Evolutionary conservation across 2,888 invertebrate genomes (phyloP), one percentile per base, ranked within the genome.

Genomic region (Eupithecia abbreviata): DNA sequence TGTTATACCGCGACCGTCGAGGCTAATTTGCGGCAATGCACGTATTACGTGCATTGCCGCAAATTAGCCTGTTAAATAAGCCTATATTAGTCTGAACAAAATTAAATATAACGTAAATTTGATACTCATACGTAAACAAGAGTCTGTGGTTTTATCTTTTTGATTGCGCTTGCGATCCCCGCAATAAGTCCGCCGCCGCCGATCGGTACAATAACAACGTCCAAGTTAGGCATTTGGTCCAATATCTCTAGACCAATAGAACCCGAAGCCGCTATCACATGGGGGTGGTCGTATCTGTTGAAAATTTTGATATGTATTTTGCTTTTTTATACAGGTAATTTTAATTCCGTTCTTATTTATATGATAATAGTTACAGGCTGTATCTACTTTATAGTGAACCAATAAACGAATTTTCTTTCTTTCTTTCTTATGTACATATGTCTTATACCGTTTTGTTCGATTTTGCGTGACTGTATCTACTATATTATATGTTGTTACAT

Each of bases 161-260:
- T 99, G 66, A 98, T 95, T 0, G 97, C 98, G 1, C 97, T 94
- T 0, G 98, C 97, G 42, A 98, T 96, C 0, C 99, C 99, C 3
- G 99, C 98, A 74, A 99, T 96, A 0, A 99, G 95, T 0, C 98
- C 98, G 10, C 97, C 98, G 4, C 98, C 98, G 0, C 99, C 99
- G 0, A 98, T 97, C 0, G 99, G 99, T 6, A 99, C 96, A 2
- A 99, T 95, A 73, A 98, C 96, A 0, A 97, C 98, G 89, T 99
- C 98, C 0, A 98, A 96, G 78, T 97, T 95, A 0, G 97, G 96
- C 3, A 98, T 96, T 90, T 99, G 98, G 83, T 98, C 97, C 45
- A 98, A 91, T 81, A 99, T 98, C 92, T 99, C 99, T 80, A 98
- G 88, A 6, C 98, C 99, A 86, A 98, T 96, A 0, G 98, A 98